Base-by-base conservation (phyloP, 1,140 invertebrate genomes). In the Nylanderia fulva region DNA sequence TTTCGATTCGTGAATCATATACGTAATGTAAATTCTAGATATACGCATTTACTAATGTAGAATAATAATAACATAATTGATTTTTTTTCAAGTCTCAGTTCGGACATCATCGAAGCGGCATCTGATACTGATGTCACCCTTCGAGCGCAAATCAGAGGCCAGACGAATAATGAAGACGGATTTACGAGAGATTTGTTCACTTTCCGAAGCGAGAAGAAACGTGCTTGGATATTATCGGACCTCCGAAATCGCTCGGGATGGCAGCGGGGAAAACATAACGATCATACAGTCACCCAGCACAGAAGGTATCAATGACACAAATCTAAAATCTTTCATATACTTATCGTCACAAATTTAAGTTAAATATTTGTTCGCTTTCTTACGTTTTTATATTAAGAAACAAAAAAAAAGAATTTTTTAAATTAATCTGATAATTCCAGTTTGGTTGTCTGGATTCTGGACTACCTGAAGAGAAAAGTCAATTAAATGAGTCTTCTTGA, bases 101-200 rank as follows among this genome's bases (percentile, higher is more conserved):
- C 84, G 84, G 74, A 54, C 91, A 66, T 90, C 87, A 18, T 80
- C 86, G 15, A 91, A 91, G 54, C 87, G 91, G 52, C 89, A 83
- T 87, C 86, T 92, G 85, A 91, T 92, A 89, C 85, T 90, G 87
- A 86, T 92, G 89, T 92, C 91, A 88, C 91, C 91, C 88, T 87
- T 87, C 66, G 89, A 90, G 66, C 72, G 85, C 33, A 64, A 87
- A 86, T 88, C 86, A 91, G 89, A 88, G 9, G 77, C 85, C 77
- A 86, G 42, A 58, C 39, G 13, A 54, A 42, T 87, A 54, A 75
- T 74, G 15, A 90, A 75, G n/a, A 58, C 72, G 18, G 83, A 91
- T 29, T 72, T 90, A 4, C 77, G 72, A 3, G 87, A 85, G 18
- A 85, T 86, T 21, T 85, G 77, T 8, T 82, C 88, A 15, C 79